Evolutionary conservation across 2,888 invertebrate genomes (phyloP), one percentile per base, ranked within the genome.

Genomic region (Acleris literana): DNA sequence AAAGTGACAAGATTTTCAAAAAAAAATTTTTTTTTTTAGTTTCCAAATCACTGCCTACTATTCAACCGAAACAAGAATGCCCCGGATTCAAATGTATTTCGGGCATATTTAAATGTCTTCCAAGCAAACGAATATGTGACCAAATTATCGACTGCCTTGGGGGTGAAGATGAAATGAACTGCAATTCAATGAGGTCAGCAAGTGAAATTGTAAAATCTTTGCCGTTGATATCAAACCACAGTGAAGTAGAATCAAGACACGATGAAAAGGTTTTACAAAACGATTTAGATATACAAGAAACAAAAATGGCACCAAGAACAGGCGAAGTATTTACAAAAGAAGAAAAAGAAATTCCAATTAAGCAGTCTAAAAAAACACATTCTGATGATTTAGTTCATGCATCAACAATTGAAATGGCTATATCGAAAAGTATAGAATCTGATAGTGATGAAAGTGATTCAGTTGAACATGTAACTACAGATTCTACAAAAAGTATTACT

Each of bases 121-220:
- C 96, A 0, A 90, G 88, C 39, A 93, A 92, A 70, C 87, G 94
- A 70, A 94, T 94, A 60, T 97, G 97, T 84, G 95, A 97, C 79
- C 94, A 94, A 76, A 88, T 94, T 49, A 94, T 96, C 0, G 96
- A 97, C 78, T 97, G 97, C 76, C 86, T 97, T 29, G 93, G 94
- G 49, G 97, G 95, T 20, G 97, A 97, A 85, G 97, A 97, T 85
- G 97, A 97, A 91, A 82, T 94, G 0, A 93, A 94, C 59, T 97
- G 97, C 78, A 82, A 83, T 60, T 75, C 72, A 55, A 73, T 75
- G 70, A 77, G 74, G 69, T 70, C 80, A 16, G 48, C 64, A 39
- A 63, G 67, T 49, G 22, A 66, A 20, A 68, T 74, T 11, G 60
- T 68, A 39, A 68, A 69, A 49, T 59, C 69, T 60, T 9, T n/a